These are phyloP conservation scores for Calliphora vicina DNA, from an alignment of 1,140 invertebrate genomes.

Conservation along the genomic window DNA sequence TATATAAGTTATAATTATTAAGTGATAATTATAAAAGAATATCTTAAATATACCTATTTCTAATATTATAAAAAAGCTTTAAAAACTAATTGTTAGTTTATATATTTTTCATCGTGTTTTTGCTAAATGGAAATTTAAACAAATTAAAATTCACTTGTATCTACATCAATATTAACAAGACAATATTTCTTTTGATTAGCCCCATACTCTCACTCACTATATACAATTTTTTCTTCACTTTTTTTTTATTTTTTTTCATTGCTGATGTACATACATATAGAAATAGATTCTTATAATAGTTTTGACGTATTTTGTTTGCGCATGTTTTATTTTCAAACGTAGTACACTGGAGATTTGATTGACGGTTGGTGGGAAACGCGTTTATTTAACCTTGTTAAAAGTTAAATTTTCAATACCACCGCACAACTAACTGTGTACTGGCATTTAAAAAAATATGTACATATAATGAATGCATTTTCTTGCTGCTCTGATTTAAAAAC, in stretches of 20 bases:
- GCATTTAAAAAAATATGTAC: too few relatives aligned
- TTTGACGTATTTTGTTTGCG: conserved; percentile 16
- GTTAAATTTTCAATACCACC: neutral
- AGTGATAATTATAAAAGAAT: too few relatives aligned
- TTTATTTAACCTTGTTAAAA: neutral
- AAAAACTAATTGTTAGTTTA: too few relatives aligned
- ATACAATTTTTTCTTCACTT: neutral
- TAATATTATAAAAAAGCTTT: too few relatives aligned
- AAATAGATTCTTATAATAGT: neutral
- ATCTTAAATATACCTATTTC: too few relatives aligned
- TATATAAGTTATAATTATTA: neutral
- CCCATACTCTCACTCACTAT: neutral
- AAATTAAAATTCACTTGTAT: neutral
- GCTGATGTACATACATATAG: neutral
- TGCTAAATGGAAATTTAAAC: neutral
- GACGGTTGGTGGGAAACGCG: neutral
- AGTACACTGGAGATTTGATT: neutral
- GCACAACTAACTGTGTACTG: too few relatives aligned
- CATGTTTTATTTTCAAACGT: neutral
- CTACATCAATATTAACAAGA: conserved; percentile 9
- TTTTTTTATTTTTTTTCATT: neutral
- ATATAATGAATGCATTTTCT: too few relatives aligned
- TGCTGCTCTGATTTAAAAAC: too few relatives aligned
- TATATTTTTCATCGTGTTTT: too few relatives aligned
- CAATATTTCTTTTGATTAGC: conserved; percentile 3